Percentiles rank a stretch among this genome's conserved stretches.
These are phyloP conservation scores for Cactoblastis cactorum DNA, from an alignment of 2,888 invertebrate genomes.

Conservation along the genomic window DNA sequence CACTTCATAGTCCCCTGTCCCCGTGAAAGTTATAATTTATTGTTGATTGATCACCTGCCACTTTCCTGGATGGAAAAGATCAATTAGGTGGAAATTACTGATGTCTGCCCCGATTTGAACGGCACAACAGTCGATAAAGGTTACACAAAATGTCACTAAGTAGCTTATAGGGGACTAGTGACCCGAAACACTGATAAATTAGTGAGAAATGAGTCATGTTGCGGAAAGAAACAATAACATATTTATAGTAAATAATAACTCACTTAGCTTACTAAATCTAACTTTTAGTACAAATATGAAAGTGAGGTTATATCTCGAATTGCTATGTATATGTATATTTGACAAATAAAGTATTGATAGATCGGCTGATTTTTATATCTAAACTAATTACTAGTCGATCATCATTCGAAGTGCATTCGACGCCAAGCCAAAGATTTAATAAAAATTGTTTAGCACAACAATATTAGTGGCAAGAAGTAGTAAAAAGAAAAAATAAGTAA, in stretches of 20 bases:
- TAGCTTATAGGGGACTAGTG: constrained; percentile 15
- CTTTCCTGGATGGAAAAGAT: constrained; percentile 20
- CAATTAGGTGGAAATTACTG: constrained; percentile 26
- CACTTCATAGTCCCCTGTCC: constrained; percentile 13
- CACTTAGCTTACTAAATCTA: no score
- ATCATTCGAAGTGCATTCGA: no score
- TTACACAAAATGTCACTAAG: constrained; percentile 19
- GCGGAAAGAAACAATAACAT: background rate
- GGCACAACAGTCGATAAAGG: constrained; percentile 16
- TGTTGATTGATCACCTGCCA: constrained; percentile 29
- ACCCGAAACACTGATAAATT: constrained; percentile 19
- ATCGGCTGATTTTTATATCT: no score
- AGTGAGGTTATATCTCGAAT: no score
- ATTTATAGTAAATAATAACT: background rate
- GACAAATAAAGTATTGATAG: no score
- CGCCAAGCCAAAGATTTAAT: no score
- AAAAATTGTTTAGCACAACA: no score
- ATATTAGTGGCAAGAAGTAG: no score
- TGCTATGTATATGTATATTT: no score
- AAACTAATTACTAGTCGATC: no score
- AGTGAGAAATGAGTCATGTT: constrained; percentile 3
- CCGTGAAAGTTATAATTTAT: constrained; percentile 18
- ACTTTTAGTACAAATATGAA: no score
- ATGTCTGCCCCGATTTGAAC: constrained; percentile 16
- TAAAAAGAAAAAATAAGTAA: no score